A percentile compares a stretch with the other conserved stretches of the same genome.
These are phyloP conservation scores for Elephas maximus DNA, from an alignment of 2,113 vertebrate species.

Conservation along the genomic window DNA sequence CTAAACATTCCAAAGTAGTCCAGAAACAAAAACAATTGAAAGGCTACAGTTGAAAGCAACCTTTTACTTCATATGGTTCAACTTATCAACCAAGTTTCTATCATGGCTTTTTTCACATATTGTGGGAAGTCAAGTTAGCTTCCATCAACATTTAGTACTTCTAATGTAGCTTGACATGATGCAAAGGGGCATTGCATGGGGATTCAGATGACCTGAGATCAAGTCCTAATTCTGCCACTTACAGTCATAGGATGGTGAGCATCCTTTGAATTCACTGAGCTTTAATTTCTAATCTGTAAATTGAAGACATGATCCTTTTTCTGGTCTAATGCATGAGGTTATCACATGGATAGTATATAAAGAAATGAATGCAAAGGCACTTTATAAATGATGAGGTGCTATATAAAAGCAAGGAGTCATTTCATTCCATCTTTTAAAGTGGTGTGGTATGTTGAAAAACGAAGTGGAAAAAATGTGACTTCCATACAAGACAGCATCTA, in stretches of 20 bases:
- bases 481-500: neutral
- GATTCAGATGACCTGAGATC: neutral
- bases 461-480: neutral
- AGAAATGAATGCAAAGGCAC: neutral
- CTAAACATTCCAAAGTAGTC: neutral
- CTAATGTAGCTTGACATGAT: neutral
- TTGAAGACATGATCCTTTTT: neutral
- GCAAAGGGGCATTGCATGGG: neutral
- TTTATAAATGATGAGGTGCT: neutral
- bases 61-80: neutral
- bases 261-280: neutral
- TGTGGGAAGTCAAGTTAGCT: neutral
- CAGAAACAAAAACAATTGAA: neutral
- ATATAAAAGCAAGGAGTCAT: neutral
- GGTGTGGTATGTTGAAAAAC: accelerated
- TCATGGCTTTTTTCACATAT: neutral
- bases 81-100: neutral
- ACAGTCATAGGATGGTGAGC: neutral
- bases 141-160: neutral
- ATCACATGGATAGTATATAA: neutral
- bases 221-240: neutral
- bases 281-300: neutral
- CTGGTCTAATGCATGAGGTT: neutral
- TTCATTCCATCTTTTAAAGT: neutral
- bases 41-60: neutral